phyloP scores from a whole-genome alignment of 1,140 invertebrate genomes.

The Apis mellifera region DNA sequence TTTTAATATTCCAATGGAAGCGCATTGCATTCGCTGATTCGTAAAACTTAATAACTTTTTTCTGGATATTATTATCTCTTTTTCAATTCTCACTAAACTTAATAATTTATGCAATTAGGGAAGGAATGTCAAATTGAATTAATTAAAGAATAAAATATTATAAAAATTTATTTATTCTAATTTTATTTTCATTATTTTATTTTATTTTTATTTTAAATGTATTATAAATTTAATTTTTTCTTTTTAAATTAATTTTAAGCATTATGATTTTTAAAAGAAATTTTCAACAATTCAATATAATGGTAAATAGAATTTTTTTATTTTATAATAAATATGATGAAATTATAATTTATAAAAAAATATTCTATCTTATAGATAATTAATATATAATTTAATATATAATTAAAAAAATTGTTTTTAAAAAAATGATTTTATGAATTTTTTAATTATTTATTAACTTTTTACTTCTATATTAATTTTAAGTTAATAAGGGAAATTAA shows the following conservation, averaged over 20 bases:
- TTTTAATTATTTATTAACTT: neutral
- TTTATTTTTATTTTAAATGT: neutral
- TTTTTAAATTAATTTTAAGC: too few species aligned
- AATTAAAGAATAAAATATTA: neutral
- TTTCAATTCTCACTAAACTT: constrained; percentile 11
- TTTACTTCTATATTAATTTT: neutral
- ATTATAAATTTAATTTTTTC: neutral
- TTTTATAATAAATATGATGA: neutral
- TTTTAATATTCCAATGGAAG: constrained; percentile 79
- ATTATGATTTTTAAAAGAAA: neutral
- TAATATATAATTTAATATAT: neutral
- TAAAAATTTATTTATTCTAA: neutral
- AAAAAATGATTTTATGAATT: neutral
- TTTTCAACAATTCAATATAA: neutral
- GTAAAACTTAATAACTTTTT: constrained; percentile 59
- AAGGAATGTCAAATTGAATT: neutral
- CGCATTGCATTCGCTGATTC: constrained; percentile 76
- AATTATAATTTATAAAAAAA: neutral
- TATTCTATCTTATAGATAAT: neutral
- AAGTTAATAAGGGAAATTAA: neutral
- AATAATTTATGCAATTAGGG: neutral
- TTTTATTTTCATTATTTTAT: neutral
- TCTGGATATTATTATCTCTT: constrained; percentile 51
- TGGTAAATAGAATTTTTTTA: neutral
- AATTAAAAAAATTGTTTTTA: neutral